Evolutionary conservation across 2,888 invertebrate genomes (phyloP), one percentile per base, ranked within the genome.

Genomic region (Lepidocyrtinus sp.): DNA sequence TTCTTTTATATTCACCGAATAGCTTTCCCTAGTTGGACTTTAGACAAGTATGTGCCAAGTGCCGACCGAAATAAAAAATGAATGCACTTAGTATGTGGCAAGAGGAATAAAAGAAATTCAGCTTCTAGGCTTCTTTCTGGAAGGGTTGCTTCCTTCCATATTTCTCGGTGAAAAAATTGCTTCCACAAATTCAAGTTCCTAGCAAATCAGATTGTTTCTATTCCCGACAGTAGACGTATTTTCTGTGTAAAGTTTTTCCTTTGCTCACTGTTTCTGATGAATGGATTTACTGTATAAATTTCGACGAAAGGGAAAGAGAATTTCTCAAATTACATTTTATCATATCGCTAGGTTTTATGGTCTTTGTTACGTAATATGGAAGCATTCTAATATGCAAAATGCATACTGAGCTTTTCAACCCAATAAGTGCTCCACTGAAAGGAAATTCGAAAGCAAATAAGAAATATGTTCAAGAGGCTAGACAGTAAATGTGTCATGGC

Each of bases 141-240:
- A n/a, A n/a, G n/a, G n/a, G n/a, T 55, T 55, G n/a, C n/a, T n/a
- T 55, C 17, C 55, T n/a, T 55, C 55, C 55, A 55, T 12, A 36
- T 36, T 36, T 36, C 36, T 7, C n/a, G n/a, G n/a, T 7, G 36
- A 36, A n/a, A 55, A 15, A 17, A n/a, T 17, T 55, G 2, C 17
- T 55, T n/a, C 55, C 55, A 55, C 17, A 55, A 55, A 55, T n/a
- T 55, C 55, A 55, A n/a, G 17, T 55, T 55, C 55, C 55, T 3
- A 55, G 17, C 36, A 36, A 55, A 55, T 15, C 17, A 7, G n/a
- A 55, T 55, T 55, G 55, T 55, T 55, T 55, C 55, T n/a, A 17
- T 17, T n/a, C 7, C 55, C n/a, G n/a, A n/a, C n/a, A n/a, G n/a
- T n/a, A n/a, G n/a, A n/a, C n/a, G n/a, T n/a, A n/a, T n/a, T n/a